Percentiles rank a stretch among this genome's conserved stretches.
These are phyloP conservation scores for Actinernus sp. DNA, from an alignment of 92 coral and sea anemone genomes.

Conservation along the genomic window DNA sequence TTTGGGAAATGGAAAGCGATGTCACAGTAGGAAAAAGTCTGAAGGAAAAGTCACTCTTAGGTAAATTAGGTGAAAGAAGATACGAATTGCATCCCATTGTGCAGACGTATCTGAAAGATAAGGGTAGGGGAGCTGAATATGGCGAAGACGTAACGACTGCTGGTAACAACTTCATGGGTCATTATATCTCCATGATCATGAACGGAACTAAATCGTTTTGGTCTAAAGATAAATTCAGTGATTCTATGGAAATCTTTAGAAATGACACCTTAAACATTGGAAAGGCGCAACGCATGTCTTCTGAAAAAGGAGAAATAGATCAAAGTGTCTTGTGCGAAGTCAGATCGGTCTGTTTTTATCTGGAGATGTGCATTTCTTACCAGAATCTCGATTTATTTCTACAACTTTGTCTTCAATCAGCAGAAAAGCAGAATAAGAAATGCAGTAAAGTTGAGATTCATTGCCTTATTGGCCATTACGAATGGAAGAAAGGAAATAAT, in stretches of 20 bases:
- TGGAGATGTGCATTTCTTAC: constrained; percentile 3
- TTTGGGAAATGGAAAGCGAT: not conserved
- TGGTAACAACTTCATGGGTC: not conserved
- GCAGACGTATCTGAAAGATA: too few species aligned
- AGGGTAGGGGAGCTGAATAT: not conserved
- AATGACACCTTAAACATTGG: constrained; percentile 3
- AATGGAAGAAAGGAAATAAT: not conserved
- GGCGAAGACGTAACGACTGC: not conserved
- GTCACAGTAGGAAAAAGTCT: not conserved
- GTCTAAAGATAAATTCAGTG: not conserved
- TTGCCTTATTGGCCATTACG: constrained; percentile 2
- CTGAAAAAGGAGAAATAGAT: not conserved
- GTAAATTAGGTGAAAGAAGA: too few species aligned
- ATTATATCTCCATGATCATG: not conserved
- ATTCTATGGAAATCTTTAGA: constrained; percentile 5
- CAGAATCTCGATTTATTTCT: not conserved
- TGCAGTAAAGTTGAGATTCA: not conserved
- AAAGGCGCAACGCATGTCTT: too few species aligned
- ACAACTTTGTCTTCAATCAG: not conserved
- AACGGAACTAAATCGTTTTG: not conserved
- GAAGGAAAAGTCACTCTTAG: not conserved
- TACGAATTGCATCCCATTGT: too few species aligned
- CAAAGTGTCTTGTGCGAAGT: not conserved
- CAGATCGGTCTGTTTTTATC: not conserved
- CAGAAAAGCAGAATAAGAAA: not conserved